phyloP scores from a whole-genome alignment of 2,797 vertebrate species.

The Semotilus atromaculatus region DNA sequence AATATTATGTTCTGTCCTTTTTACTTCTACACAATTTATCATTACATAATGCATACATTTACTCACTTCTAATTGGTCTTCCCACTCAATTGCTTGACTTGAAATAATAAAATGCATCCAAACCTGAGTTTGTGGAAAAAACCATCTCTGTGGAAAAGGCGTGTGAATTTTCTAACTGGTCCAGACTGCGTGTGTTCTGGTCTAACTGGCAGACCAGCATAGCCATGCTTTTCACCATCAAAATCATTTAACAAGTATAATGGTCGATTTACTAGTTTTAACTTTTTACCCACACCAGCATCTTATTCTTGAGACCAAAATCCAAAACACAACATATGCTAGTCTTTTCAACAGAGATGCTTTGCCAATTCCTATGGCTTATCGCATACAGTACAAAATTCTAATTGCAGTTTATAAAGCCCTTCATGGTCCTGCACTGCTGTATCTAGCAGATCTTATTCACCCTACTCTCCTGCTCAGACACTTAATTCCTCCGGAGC shows the following conservation, averaged over 20 bases:
- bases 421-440: background rate
- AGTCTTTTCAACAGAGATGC: background rate
- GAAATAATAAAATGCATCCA: background rate
- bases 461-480: conserved; percentile 12
- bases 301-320: background rate
- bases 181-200: background rate
- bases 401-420: conserved; percentile 24
- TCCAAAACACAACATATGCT: background rate
- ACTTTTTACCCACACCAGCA: background rate
- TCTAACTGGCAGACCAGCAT: too few species aligned
- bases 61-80: background rate
- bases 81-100: background rate
- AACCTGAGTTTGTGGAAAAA: background rate
- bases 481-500: conserved; percentile 20
- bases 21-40: background rate
- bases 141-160: background rate
- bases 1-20: background rate
- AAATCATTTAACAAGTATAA: background rate
- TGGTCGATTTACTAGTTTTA: background rate
- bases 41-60: background rate
- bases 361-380: background rate
- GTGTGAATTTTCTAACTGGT: background rate
- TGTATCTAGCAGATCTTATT: conserved; percentile 12
- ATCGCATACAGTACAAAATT: background rate
- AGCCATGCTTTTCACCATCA: background rate